Percentiles rank a stretch among this genome's conserved stretches.
phyloP scores from a whole-genome alignment of 2,113 vertebrate genomes.

The Coregonus clupeaformis region DNA sequence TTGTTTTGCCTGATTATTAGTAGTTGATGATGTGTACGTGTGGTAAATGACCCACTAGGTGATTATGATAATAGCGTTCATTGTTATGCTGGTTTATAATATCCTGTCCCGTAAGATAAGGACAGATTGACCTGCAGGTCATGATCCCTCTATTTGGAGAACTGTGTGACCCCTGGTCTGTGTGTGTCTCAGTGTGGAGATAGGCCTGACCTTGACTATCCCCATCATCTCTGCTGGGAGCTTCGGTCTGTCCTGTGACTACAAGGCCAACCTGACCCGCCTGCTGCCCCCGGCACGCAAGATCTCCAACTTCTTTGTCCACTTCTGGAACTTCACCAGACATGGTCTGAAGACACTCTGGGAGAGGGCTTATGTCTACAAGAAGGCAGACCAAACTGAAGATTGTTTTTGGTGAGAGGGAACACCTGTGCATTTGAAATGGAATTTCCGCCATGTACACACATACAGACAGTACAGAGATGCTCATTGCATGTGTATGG shows the following conservation, averaged over 20 bases:
- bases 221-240: constrained; percentile 95
- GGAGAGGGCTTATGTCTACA: constrained; percentile 84
- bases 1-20: not conserved
- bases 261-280: constrained; percentile 84
- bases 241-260: constrained; percentile 93
- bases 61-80: not conserved
- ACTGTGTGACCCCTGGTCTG: not conserved
- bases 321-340: constrained; percentile 70
- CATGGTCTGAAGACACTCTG: constrained; percentile 75
- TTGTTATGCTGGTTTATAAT: not conserved
- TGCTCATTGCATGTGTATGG: not conserved
- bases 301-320: constrained; percentile 77
- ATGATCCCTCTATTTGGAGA: not conserved
- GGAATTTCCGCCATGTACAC: not conserved
- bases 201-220: constrained; percentile 76
- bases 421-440: not conserved
- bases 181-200: constrained; percentile 71
- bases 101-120: not conserved
- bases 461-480: constrained; percentile 3
- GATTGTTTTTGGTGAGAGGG: constrained; percentile 88
- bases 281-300: constrained; percentile 91
- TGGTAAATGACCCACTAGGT: not conserved
- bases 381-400: constrained; percentile 72
- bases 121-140: not conserved
- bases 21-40: not conserved